Evolutionary conservation across 2,113 vertebrate genomes (phyloP).

Genomic region (Pogonocichla stellata): DNA sequence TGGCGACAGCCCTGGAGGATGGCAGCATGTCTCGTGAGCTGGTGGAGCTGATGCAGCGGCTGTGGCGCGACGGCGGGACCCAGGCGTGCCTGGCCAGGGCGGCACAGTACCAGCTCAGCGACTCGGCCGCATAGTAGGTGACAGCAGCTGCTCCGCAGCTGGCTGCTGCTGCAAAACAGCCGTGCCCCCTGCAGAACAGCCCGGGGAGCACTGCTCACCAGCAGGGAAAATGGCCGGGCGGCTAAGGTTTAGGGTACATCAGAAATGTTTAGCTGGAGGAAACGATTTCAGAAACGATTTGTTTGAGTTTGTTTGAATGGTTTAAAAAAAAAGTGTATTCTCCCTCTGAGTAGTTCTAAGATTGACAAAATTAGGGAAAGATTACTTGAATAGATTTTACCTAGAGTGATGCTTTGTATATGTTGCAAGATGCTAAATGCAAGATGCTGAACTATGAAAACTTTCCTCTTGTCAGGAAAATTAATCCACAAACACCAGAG

Average conservation of each 20-base stretch:
- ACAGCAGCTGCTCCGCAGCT: neutral
- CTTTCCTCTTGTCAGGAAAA: no score
- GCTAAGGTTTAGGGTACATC: neutral
- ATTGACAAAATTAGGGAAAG: neutral
- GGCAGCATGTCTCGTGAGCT: constrained; percentile 55
- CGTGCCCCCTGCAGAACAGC: neutral
- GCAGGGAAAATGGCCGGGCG: neutral
- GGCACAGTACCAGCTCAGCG: constrained; percentile 72
- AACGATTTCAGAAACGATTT: neutral
- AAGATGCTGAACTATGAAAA: no score
- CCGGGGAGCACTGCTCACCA: neutral
- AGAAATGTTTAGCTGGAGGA: neutral
- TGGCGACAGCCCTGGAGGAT: constrained; percentile 60
- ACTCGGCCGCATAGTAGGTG: constrained; percentile 80
- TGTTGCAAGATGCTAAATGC: neutral
- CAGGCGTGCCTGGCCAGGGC: constrained; percentile 73
- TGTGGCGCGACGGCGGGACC: constrained; percentile 68
- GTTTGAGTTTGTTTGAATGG: neutral
- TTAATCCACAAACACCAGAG: no score
- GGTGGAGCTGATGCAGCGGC: constrained; percentile 44
- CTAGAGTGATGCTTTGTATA: neutral
- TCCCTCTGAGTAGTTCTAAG: neutral
- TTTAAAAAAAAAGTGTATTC: neutral
- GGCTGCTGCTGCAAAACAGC: fast-evolving
- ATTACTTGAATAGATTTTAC: neutral